Conservation (phyloP, 1,140 invertebrate genomes). For the Leucophenga varia region DNA sequence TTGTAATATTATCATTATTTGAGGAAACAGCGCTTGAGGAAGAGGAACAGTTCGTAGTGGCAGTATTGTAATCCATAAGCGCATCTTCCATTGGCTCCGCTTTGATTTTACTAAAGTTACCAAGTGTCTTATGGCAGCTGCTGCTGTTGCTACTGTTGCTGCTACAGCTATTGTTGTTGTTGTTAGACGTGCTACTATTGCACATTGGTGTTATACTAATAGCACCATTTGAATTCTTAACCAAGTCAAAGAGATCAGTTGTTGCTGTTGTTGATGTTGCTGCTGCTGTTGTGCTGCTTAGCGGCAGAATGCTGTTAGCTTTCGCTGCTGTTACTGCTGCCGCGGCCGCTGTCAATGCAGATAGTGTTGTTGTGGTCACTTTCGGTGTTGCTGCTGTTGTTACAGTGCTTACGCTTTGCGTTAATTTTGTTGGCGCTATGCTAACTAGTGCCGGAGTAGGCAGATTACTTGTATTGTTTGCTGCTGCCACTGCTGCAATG, state of each 20-base stretch:
- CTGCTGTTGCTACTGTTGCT: constrained; percentile 11
- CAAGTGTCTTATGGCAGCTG: constrained; percentile 31
- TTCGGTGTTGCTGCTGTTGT: constrained; percentile 11
- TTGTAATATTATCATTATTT: no score
- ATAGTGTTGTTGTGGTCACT: background rate
- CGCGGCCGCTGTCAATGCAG: constrained; percentile 13
- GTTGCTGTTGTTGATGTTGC: constrained; percentile 5
- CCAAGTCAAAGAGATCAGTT: constrained; percentile 50
- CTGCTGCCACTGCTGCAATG: constrained; percentile 18
- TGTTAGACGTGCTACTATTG: background rate
- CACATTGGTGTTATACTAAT: constrained; percentile 35
- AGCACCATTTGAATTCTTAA: constrained; percentile 48
- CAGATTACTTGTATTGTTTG: background rate
- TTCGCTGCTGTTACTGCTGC: constrained; percentile 1
- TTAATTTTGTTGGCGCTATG: constrained; percentile 38
- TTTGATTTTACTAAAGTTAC: constrained; percentile 33
- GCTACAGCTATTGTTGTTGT: constrained; percentile 4
- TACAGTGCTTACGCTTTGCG: constrained; percentile 33
- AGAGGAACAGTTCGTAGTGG: no score
- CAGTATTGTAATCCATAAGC: no score
- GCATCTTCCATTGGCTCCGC: constrained; percentile 15
- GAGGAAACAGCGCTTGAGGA: no score
- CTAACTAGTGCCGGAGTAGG: constrained; percentile 41
- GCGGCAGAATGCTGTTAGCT: background rate
- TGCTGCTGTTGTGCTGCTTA: constrained; percentile 12